These are phyloP conservation scores for Coendou prehensilis DNA, from an alignment of 2,797 vertebrate species.

Conservation along the genomic window DNA sequence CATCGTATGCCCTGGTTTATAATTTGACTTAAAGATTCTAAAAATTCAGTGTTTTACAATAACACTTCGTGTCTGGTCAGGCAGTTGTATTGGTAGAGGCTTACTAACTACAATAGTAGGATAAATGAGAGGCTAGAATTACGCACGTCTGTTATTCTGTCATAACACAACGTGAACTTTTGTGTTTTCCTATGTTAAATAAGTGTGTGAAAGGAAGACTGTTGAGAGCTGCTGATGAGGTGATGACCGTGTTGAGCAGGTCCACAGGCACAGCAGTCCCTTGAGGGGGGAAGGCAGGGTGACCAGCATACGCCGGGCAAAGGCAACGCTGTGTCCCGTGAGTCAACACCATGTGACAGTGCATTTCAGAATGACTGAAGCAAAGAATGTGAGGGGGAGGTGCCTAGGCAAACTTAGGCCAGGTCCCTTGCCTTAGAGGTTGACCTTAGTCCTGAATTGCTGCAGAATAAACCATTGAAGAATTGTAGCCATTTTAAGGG, in stretches of 20 bases:
- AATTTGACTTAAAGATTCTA: conserved; percentile 1
- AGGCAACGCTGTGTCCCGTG: not conserved
- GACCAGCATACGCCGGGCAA: not conserved
- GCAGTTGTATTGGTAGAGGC: not conserved
- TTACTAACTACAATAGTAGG: not conserved
- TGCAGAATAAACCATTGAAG: not conserved
- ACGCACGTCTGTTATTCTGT: not conserved
- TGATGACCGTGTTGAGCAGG: not conserved
- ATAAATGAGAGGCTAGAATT: not conserved
- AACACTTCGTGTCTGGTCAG: not conserved
- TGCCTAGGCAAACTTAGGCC: not conserved
- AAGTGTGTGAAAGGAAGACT: not conserved
- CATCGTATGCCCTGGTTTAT: not conserved
- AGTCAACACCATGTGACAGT: not conserved
- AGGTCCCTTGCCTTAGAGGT: not conserved
- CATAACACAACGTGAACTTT: not conserved
- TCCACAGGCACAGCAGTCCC: not conserved
- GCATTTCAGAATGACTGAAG: not conserved
- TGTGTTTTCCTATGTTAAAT: not conserved
- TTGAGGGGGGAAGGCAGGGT: not conserved
- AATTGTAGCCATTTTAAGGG: not conserved
- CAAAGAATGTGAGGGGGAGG: not conserved
- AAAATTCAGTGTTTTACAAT: not conserved
- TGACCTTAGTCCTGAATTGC: not conserved
- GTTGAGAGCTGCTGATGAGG: not conserved